Evolutionary conservation across 2,888 invertebrate genomes (phyloP).

Genomic region (Xylocampa areola): DNA sequence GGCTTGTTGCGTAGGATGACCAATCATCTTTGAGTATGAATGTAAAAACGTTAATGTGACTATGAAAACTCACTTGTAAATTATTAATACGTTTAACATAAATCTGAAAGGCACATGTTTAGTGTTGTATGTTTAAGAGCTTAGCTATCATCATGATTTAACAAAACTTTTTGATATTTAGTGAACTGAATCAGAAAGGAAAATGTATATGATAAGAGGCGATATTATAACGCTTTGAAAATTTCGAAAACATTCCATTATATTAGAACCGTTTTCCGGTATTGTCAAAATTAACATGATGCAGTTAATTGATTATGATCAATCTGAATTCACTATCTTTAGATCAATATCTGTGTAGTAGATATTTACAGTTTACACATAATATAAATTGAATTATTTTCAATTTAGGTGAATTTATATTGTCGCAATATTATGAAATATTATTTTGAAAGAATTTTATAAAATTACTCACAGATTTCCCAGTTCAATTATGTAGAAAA

Average conservation of each 20-base stretch:
- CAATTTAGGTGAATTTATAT: no score
- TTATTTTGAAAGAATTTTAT: no score
- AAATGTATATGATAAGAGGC: no score
- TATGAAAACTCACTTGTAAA: no score
- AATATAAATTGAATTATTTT: constrained; percentile 1
- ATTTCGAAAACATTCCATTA: background rate
- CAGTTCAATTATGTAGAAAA: background rate
- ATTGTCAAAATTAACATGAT: constrained; percentile 3
- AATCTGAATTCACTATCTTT: constrained; percentile 14
- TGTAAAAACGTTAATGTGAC: background rate
- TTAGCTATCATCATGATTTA: no score
- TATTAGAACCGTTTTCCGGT: constrained; percentile 2
- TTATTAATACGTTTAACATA: no score
- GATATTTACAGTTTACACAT: constrained; percentile 11
- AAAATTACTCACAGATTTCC: background rate
- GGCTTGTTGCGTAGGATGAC: background rate
- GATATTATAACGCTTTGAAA: background rate
- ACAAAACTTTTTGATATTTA: no score
- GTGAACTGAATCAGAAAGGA: no score
- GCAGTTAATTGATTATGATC: constrained; percentile 18
- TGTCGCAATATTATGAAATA: no score
- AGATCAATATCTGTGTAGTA: constrained; percentile 3
- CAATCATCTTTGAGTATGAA: background rate
- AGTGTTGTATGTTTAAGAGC: no score
- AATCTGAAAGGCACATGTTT: no score